Percentiles rank a stretch among this genome's conserved stretches.
phyloP scores from a whole-genome alignment of 2,113 vertebrate genomes.

The Reinhardtius hippoglossoides region DNA sequence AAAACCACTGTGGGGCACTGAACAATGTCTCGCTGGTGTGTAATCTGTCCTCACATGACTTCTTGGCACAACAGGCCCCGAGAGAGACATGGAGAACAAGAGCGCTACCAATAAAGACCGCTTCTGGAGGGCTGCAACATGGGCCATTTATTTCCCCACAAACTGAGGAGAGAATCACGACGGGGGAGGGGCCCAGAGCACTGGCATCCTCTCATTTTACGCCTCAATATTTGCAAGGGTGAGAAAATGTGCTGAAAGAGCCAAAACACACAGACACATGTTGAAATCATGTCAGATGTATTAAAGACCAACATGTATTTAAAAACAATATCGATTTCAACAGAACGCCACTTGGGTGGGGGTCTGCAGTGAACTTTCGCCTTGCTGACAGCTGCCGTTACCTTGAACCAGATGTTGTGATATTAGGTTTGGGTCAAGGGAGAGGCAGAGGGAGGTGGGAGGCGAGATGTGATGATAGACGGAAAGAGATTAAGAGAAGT shows the following conservation, averaged over 20 bases:
- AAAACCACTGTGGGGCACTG: constrained; percentile 55
- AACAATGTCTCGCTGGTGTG: constrained; percentile 68
- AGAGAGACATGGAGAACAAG: constrained; percentile 47
- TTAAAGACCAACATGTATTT: constrained; percentile 61
- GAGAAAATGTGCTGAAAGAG: constrained; percentile 36
- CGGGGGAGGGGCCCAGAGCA: constrained; percentile 45
- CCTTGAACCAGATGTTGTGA: constrained; percentile 71
- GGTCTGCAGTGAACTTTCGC: constrained; percentile 41
- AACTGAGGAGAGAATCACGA: constrained; percentile 51
- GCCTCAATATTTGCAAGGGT: constrained; percentile 50
- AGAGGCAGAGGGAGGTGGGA: constrained; percentile 37
- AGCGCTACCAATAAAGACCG: constrained; percentile 43
- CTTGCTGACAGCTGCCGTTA: constrained; percentile 51
- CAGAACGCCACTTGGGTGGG: constrained; percentile 26
- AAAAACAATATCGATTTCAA: constrained; percentile 60
- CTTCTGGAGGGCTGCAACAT: constrained; percentile 53
- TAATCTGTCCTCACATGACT: constrained; percentile 66
- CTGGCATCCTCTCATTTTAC: constrained; percentile 49
- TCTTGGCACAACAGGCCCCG: constrained; percentile 53
- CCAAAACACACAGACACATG: constrained; percentile 63
- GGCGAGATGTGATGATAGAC: constrained; percentile 37
- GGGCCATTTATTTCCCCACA: constrained; percentile 47
- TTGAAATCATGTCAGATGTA: constrained; percentile 39
- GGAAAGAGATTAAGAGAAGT: constrained; percentile 18
- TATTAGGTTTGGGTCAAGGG: constrained; percentile 58